Base-by-base conservation (phyloP, 2,888 invertebrate genomes). In the Machimus atricapillus region DNA sequence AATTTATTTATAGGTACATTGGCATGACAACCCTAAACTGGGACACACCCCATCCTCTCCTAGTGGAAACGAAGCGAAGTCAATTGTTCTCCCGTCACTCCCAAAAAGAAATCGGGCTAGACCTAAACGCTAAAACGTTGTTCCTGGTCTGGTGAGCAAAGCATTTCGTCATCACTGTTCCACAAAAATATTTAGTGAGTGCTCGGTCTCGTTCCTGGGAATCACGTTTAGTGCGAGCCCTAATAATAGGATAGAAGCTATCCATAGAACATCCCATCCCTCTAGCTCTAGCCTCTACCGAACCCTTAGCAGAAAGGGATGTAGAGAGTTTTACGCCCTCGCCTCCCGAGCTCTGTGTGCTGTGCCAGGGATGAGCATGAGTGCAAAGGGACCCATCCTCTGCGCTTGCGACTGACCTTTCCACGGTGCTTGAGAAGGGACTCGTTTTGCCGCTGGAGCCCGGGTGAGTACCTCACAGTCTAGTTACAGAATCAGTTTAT, bases 351-450 rank as follows among this genome's bases (percentile, higher is more conserved):
- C 27, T 76, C n/a, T 16, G 14, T 9, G 6, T 34, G 31, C 31
- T n/a, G n/a, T 37, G 43, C n/a, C 19, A 9, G 34, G 85, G 56
- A 76, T 76, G 77, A 85, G 85, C 85, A 77, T 85, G 85, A 76
- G 46, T 85, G 76, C 85, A 85, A 77, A 31, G 52, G 40, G 31
- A 77, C 85, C 76, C 77, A 85, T 85, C 74, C 85, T 85, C 14
- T 85, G 85, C 85, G 85, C 85, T 74, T 85, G 85, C 85, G 85
- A 76, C 74, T 74, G 76, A 74, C 52, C 85, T 76, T 74, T 46
- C 85, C 85, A 85, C 9, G 40, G 76, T 4, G 7, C 34, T 76
- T 76, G 85, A 19, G 34, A 23, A 52, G 19, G 83, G 27, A 40
- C 73, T 43, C 19, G 19, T 83, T 58, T 14, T 73, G 34, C 66